Base-by-base conservation (phyloP, 2,113 vertebrate genomes). In the Mormoops blainvillei region DNA sequence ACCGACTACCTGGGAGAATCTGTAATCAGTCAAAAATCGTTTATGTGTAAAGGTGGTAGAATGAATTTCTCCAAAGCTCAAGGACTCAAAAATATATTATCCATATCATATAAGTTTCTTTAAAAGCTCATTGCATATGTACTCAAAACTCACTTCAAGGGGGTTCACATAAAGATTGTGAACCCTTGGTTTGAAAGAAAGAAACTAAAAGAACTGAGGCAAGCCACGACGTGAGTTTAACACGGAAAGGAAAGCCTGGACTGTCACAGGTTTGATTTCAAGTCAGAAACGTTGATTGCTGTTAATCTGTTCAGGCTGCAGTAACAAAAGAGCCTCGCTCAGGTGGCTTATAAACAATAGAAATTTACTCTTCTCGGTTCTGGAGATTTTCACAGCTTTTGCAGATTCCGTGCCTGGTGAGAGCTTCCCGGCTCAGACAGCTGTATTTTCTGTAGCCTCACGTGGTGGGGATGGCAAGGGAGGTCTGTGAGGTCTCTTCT, bases 401-500 rank as follows among this genome's bases (percentile, higher is more conserved):
- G 54, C 31, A 36, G 20, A 43, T 3, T 12, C 31, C 16, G 54
- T 26, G 41, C 48, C 41, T 19, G 20, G 20, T 28, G 38, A 45
- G 52, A 8, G 52, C 3, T 26, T 45, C 41, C 28, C n/a, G 52
- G 52, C 45, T 26, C 41, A 24, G 54, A 36, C 19, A 22, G 11
- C 33, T 4, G 12, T 36, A 11, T n/a, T 36, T 7, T 78, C 20
- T 54, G 13, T 5, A 26, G 24, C 20, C 9, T 48, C 41, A 18
- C 5, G 4, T 45, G 33, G 31, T 3, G 31, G 41, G 19, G 22
- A 20, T 54, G 41, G 13, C 3, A 0, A 2, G 41, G 70, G 3
- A 45, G 43, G 41, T 61, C 86, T 28, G 14, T 5, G 31, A 20
- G 5, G 41, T 48, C 19, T 48, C 41, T 24, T 33, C 24, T 8